Conservation (phyloP, 2,888 invertebrate genomes). For the Crepidodera aurea region DNA sequence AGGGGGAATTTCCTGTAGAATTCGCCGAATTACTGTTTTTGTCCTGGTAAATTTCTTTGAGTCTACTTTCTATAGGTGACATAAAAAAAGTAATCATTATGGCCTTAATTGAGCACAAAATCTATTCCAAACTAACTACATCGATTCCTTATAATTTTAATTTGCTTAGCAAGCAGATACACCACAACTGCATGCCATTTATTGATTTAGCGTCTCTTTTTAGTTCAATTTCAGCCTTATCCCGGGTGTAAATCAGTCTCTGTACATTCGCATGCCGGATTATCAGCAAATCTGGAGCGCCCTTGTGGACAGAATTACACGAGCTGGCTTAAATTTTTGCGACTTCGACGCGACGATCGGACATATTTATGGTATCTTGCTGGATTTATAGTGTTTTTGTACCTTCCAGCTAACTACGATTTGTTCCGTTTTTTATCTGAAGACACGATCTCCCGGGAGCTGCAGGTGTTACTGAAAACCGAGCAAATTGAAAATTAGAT, state of each 20-base stretch:
- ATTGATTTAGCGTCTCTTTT: slow-evolving; percentile 28
- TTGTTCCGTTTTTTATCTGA: slow-evolving; percentile 37
- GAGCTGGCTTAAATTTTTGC: slow-evolving; percentile 42
- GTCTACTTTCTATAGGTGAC: no score
- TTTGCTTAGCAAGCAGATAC: not conserved
- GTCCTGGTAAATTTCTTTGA: no score
- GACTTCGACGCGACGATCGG: slow-evolving; percentile 37
- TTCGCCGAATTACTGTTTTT: no score
- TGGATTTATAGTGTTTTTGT: slow-evolving; percentile 52
- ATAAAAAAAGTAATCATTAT: not conserved
- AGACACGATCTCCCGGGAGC: slow-evolving; percentile 31
- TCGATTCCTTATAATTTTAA: slow-evolving; percentile 1
- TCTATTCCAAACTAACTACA: not conserved
- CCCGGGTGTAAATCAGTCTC: slow-evolving; percentile 41
- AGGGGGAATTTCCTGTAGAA: no score
- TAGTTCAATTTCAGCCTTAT: slow-evolving; percentile 22
- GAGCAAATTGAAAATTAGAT: slow-evolving; percentile 39
- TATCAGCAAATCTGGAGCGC: slow-evolving; percentile 48
- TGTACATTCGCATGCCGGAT: slow-evolving; percentile 41
- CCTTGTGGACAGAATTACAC: slow-evolving; percentile 43
- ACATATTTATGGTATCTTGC: slow-evolving; percentile 49
- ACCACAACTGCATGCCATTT: slow-evolving; percentile 7
- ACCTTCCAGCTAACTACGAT: slow-evolving; percentile 41
- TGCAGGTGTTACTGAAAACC: slow-evolving; percentile 29
- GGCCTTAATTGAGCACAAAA: not conserved